These are phyloP conservation scores for Clinocottus analis DNA, from an alignment of 2,113 vertebrate species.

Conservation along the genomic window DNA sequence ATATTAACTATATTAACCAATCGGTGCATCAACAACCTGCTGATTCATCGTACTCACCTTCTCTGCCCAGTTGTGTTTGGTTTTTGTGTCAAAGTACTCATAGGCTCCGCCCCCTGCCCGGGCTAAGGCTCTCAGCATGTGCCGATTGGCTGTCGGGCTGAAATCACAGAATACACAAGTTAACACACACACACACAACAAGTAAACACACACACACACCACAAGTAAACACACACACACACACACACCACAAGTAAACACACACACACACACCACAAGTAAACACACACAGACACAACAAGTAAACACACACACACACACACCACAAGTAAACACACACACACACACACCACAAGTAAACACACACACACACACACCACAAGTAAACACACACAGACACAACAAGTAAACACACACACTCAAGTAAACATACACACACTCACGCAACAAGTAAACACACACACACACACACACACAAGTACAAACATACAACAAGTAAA, in stretches of 20 bases:
- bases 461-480: too few species aligned
- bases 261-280: neutral
- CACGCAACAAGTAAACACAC: too few species aligned
- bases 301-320: too few species aligned
- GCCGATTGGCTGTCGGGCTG: constrained; percentile 89
- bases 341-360: too few species aligned
- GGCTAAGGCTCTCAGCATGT: constrained; percentile 88
- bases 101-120: constrained; percentile 88
- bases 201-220: neutral
- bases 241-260: neutral
- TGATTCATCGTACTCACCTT: constrained; percentile 82
- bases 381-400: too few species aligned
- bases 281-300: neutral
- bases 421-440: too few species aligned
- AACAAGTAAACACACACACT: too few species aligned
- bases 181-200: neutral
- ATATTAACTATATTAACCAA: too few species aligned
- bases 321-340: too few species aligned
- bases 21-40: too few species aligned
- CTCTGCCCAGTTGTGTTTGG: constrained; percentile 86
- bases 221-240: neutral
- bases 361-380: too few species aligned
- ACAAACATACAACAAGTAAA: too few species aligned
- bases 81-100: constrained; percentile 89
- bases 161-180: constrained; percentile 12